Evolutionary conservation across 2,888 invertebrate genomes (phyloP).

Genomic region (Tiliacea citrago): DNA sequence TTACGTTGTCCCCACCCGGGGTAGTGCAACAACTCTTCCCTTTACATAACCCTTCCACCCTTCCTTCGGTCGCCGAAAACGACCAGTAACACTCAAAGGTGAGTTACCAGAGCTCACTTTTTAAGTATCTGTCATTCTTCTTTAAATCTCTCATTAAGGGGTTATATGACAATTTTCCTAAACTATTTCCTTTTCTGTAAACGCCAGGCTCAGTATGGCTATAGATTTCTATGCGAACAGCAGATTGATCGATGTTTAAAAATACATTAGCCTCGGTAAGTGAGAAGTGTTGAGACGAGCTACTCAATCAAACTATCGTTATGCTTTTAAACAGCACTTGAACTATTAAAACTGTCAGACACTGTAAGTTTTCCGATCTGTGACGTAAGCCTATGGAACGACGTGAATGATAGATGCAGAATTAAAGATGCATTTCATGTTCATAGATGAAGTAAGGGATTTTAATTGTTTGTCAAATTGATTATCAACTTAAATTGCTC

Average conservation of each 20-base stretch:
- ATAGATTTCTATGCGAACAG: slow-evolving; percentile 19
- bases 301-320: slow-evolving; percentile 53
- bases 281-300: slow-evolving; percentile 31
- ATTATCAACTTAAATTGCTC: too few relatives aligned
- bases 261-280: slow-evolving; percentile 51
- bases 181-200: slow-evolving; percentile 24
- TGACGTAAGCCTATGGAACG: neutral
- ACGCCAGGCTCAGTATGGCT: slow-evolving; percentile 1
- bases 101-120: too few relatives aligned
- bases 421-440: neutral
- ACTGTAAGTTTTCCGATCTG: neutral
- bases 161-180: neutral
- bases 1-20: too few relatives aligned
- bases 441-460: too few relatives aligned
- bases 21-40: too few relatives aligned
- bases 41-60: too few relatives aligned
- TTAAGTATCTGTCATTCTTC: too few relatives aligned
- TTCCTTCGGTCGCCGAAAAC: too few relatives aligned
- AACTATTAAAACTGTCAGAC: neutral
- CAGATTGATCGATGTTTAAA: slow-evolving; percentile 55
- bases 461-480: too few relatives aligned
- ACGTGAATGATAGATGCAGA: slow-evolving; percentile 1
- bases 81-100: too few relatives aligned
- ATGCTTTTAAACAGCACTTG: slow-evolving; percentile 29
- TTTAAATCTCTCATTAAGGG: too few relatives aligned